A percentile compares a stretch with the other conserved stretches of the same genome.
Evolutionary conservation across 2,888 invertebrate genomes (phyloP).

Genomic region (Calameuta pallipes): DNA sequence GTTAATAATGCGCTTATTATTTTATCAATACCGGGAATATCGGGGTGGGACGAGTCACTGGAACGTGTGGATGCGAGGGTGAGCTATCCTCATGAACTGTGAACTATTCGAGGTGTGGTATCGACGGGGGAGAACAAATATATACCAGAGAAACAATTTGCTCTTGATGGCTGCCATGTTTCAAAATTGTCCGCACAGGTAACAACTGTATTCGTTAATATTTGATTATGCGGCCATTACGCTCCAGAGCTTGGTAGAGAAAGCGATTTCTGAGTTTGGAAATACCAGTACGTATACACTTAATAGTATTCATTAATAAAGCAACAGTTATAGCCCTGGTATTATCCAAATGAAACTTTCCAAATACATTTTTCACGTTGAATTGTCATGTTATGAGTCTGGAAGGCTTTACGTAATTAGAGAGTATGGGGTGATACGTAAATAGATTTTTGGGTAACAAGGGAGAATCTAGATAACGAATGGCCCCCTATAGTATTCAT

Average conservation of each 20-base stretch:
- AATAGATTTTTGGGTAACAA: not conserved
- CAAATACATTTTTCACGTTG: not conserved
- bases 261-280: not conserved
- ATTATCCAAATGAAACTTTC: not conserved
- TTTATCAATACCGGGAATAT: conserved; percentile 58
- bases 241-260: not conserved
- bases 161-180: conserved; percentile 39
- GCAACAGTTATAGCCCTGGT: not conserved
- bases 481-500: not conserved
- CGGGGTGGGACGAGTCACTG: conserved; percentile 21
- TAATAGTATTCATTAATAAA: not conserved
- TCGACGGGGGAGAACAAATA: conserved; percentile 37
- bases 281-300: not conserved
- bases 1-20: conserved; percentile 61
- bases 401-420: not conserved
- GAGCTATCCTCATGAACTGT: not conserved
- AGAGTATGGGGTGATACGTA: not conserved
- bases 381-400: not conserved
- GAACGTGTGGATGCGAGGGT: not conserved
- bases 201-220: conserved; percentile 47
- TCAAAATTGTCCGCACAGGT: conserved; percentile 41
- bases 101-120: not conserved
- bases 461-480: not conserved
- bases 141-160: conserved; percentile 43
- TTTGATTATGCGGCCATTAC: conserved; percentile 32